These are phyloP conservation scores for Macrosiphum euphorbiae DNA, from an alignment of 2,888 invertebrate species.

Conservation along the genomic window DNA sequence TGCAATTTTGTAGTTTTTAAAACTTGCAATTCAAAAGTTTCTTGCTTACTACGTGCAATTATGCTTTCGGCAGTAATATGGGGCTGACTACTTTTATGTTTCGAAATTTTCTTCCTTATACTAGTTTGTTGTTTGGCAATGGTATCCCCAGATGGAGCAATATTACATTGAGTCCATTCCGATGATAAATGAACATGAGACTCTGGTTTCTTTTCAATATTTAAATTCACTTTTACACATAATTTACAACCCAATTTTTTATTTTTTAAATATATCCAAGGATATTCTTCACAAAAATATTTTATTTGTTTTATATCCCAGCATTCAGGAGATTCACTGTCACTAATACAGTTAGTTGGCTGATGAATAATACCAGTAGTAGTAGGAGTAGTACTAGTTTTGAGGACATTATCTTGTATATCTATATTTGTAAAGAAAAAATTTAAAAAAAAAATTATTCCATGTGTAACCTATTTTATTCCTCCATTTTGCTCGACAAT, in stretches of 20 bases:
- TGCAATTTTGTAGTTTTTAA: slow-evolving; percentile 40
- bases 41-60: slow-evolving; percentile 18
- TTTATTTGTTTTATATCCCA: slow-evolving; percentile 5
- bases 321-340: neutral
- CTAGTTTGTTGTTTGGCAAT: slow-evolving; percentile 14
- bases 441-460: too few species aligned
- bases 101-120: slow-evolving; percentile 6
- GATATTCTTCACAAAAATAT: slow-evolving; percentile 16
- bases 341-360: neutral
- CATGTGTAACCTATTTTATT: too few species aligned
- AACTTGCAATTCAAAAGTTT: slow-evolving; percentile 17
- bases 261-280: slow-evolving; percentile 29
- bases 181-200: slow-evolving; percentile 17
- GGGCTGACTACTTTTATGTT: slow-evolving; percentile 25
- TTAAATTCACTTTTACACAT: slow-evolving; percentile 19
- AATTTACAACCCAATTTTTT: slow-evolving; percentile 33
- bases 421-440: neutral
- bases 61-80: slow-evolving; percentile 6
- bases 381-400: neutral
- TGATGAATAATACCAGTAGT: neutral
- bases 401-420: neutral
- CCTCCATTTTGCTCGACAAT: too few species aligned
- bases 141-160: slow-evolving; percentile 35
- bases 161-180: slow-evolving; percentile 23
- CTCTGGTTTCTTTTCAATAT: slow-evolving; percentile 24